Conservation (phyloP, 2,113 vertebrate species). For the Proterorhinus semilunaris region DNA sequence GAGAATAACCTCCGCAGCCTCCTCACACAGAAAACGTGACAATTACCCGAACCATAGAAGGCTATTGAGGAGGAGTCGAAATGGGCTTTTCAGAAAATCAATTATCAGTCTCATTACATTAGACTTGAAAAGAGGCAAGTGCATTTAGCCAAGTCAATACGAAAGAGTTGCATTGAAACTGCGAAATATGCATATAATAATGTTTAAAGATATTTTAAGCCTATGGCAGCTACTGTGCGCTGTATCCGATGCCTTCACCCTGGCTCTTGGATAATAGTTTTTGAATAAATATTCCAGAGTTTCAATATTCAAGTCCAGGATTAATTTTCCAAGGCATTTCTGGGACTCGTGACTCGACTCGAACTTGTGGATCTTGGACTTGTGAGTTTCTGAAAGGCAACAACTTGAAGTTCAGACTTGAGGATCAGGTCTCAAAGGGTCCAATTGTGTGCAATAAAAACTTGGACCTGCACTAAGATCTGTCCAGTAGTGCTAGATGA, state of each 20-base stretch:
- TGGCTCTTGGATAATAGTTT: background rate
- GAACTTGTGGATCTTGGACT: no score
- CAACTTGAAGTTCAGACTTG: no score
- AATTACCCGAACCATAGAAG: background rate
- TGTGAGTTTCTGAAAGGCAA: no score
- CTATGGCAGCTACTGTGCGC: no score
- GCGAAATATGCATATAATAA: background rate
- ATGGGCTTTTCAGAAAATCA: conserved; percentile 7
- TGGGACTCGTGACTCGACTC: no score
- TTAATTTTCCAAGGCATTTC: no score
- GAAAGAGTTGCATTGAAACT: background rate
- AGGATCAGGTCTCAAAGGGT: no score
- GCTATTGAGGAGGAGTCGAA: background rate
- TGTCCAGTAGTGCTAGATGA: no score
- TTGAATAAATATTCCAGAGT: background rate
- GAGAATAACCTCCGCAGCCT: conserved; percentile 4
- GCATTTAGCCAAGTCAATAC: background rate
- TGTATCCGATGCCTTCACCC: background rate
- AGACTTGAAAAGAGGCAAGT: background rate
- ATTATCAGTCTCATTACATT: conserved; percentile 7
- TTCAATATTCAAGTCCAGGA: background rate
- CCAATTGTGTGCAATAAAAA: no score
- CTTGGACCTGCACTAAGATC: no score
- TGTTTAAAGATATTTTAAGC: no score
- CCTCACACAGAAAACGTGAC: conserved; percentile 6